These are phyloP conservation scores for Tetanocera ferruginea DNA, from an alignment of 2,888 invertebrate genomes.

Conservation along the genomic window DNA sequence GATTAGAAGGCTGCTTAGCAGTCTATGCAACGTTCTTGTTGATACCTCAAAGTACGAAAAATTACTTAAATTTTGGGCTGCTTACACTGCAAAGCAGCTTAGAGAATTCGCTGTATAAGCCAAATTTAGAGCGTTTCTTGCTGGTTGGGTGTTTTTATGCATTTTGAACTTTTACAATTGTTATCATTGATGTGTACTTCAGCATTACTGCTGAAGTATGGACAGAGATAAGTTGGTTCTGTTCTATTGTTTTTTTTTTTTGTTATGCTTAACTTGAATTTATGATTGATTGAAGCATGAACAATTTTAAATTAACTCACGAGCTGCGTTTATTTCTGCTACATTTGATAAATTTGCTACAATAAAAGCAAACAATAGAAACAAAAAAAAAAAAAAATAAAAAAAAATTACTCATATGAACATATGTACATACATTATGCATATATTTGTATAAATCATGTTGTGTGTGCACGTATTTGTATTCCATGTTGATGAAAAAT, in stretches of 20 bases:
- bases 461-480: background rate
- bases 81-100: no score
- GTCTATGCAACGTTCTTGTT: no score
- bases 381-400: background rate
- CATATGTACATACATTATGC: background rate
- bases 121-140: no score
- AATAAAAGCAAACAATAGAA: background rate
- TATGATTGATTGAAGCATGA: slow-evolving; percentile 64
- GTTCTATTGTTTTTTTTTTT: background rate
- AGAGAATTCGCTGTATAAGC: no score
- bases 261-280: slow-evolving; percentile 6
- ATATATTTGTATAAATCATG: background rate
- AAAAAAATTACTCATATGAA: background rate
- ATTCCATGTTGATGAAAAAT: background rate
- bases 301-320: slow-evolving; percentile 56
- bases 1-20: no score
- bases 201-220: background rate
- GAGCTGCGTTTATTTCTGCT: slow-evolving; percentile 49
- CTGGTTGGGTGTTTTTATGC: no score
- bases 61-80: no score
- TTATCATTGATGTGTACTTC: background rate
- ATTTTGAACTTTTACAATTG: background rate
- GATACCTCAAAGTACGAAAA: no score
- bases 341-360: slow-evolving; percentile 61
- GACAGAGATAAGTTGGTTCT: background rate